phyloP scores from a whole-genome alignment of 2,113 vertebrate species.

The Arizona elegans region DNA sequence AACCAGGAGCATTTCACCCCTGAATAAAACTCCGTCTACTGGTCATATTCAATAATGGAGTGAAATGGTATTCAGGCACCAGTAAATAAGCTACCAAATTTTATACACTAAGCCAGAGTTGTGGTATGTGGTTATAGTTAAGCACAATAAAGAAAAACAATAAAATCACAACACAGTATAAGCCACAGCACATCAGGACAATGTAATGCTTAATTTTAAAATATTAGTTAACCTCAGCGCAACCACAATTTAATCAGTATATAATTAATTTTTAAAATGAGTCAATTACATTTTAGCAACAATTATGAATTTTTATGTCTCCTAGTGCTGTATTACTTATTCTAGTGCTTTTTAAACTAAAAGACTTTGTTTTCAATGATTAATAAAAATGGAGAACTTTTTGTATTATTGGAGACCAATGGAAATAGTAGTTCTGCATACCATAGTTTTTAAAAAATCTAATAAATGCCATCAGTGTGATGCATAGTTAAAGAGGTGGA shows the following conservation, averaged over 20 bases:
- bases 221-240: neutral
- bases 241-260: neutral
- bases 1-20: too few relatives aligned
- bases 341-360: neutral
- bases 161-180: neutral
- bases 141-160: neutral
- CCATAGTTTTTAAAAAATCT: neutral
- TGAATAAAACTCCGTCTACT: constrained; percentile 56
- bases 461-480: neutral
- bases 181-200: neutral
- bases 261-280: neutral
- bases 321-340: neutral
- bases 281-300: neutral
- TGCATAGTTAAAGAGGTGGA: neutral
- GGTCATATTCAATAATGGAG: constrained; percentile 2
- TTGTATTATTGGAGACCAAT: neutral
- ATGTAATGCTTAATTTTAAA: neutral
- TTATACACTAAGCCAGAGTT: neutral
- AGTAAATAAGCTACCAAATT: neutral
- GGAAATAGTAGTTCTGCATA: neutral
- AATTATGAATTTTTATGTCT: neutral
- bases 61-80: neutral
- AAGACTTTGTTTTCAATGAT: neutral
- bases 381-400: neutral
- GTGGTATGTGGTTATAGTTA: neutral